Base-by-base conservation (phyloP, 2,888 invertebrate genomes). In the Pyralis farinalis region DNA sequence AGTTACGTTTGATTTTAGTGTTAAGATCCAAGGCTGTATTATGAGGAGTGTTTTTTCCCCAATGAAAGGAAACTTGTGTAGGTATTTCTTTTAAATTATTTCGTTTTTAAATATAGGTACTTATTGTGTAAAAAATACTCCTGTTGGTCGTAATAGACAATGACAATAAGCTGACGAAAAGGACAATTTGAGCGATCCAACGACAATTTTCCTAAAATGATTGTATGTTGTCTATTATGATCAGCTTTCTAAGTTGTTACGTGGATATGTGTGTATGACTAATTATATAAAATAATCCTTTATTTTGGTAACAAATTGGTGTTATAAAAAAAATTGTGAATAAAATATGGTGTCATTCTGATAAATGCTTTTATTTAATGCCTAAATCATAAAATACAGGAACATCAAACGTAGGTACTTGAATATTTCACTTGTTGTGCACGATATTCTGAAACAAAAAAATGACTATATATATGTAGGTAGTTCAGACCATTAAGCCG, bases 1-100 rank as follows among this genome's bases (percentile, higher is more conserved):
- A 86, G 84, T 86, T 86, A 79, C 50, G 50, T 60, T 75, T 84
- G 81, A 78, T 80, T 83, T 72, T 84, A 85, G 80, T 58, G 55
- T 55, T 87, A 87, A 86, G 83, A 72, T 83, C 80, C 85, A 87
- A 86, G 88, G 87, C 88, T 88, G 88, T 88, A 87, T 86, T 85
- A 63, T 68, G 70, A 66, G 83, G 82, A 79, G 82, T 84, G 72
- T 85, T 82, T 80, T 76, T 78, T 70, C 57, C 64, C 61, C 65
- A 69, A 68, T 65, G 46, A 62, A 63, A 56, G 51, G 52, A 63
- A 66, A 57, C 63, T 67, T 58, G 55, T 47, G 44, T 60, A 53
- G 53, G 25, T 61, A 46, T 66, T 71, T 64, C 65, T 68, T 72
- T 71, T 61, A 58, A 59, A 59, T 42, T 53, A 53, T 63, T 25